Conservation (phyloP, 2,888 invertebrate species). For the Conus canariensis region DNA sequence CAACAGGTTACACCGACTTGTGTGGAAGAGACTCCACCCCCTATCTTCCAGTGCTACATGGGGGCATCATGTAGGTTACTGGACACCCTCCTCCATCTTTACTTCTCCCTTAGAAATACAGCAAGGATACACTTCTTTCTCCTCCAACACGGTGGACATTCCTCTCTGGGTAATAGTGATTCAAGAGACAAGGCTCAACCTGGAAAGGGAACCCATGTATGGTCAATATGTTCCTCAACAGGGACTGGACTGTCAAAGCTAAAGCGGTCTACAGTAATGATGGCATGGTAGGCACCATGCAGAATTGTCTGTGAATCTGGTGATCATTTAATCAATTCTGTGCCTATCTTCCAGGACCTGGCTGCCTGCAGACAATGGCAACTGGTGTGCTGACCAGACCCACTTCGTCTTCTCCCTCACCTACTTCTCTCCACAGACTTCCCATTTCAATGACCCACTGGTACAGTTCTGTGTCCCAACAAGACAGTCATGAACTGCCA, state of each 20-base stretch:
- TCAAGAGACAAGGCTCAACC: conserved; percentile 22
- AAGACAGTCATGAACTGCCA: background rate
- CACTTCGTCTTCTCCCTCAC: background rate
- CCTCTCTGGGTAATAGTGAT: background rate
- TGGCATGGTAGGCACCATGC: background rate
- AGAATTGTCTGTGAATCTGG: background rate
- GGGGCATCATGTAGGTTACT: conserved; percentile 18
- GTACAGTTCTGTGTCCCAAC: too few relatives aligned
- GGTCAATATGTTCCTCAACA: conserved; percentile 1
- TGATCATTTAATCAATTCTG: conserved; percentile 15
- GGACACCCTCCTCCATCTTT: background rate
- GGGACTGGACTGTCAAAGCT: conserved; percentile 23
- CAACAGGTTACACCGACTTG: background rate
- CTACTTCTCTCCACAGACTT: background rate
- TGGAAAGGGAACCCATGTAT: background rate
- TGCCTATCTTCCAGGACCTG: conserved; percentile 10
- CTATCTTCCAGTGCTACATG: conserved; percentile 2
- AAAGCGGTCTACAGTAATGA: background rate
- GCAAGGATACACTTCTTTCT: background rate
- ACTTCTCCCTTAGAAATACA: background rate
- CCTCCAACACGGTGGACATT: conserved; percentile 13
- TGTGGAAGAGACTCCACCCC: background rate
- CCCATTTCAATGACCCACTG: too few relatives aligned
- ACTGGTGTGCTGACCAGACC: background rate
- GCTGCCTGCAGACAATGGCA: conserved; percentile 10